phyloP scores from a whole-genome alignment of 2,888 invertebrate species.

The Pandemis corylana region DNA sequence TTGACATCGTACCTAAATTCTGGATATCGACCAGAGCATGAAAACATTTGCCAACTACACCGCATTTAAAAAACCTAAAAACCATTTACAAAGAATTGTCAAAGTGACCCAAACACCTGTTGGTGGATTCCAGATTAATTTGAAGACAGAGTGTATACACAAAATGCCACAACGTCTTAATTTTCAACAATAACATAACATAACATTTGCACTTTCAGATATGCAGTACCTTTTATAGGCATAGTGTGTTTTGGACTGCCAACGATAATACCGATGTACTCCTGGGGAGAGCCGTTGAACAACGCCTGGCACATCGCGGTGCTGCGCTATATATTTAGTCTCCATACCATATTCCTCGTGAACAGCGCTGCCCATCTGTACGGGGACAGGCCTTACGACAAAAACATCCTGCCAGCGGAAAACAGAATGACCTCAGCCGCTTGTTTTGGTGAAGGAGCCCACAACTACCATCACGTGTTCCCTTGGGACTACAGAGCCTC shows the following conservation, averaged over 20 bases:
- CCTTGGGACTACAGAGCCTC: slow-evolving; percentile 5
- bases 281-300: slow-evolving; percentile 3
- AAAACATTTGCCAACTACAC: too few relatives aligned
- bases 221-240: neutral
- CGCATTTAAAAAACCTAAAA: too few relatives aligned
- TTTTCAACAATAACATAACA: neutral
- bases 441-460: neutral
- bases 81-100: too few relatives aligned
- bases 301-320: slow-evolving; percentile 8
- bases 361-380: slow-evolving; percentile 9
- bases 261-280: slow-evolving; percentile 4
- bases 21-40: too few relatives aligned
- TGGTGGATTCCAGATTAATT: too few relatives aligned
- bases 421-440: neutral
- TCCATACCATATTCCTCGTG: neutral
- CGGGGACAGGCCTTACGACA: slow-evolving; percentile 8
- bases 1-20: too few relatives aligned
- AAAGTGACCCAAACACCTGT: too few relatives aligned
- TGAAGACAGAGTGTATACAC: too few relatives aligned
- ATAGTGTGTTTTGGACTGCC: neutral
- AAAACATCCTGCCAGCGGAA: neutral
- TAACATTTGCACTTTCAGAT: slow-evolving; percentile 7
- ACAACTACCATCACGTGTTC: slow-evolving; percentile 11
- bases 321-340: neutral
- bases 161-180: too few relatives aligned